Base-by-base conservation (phyloP, 2,113 vertebrate species). In the Lipotes vexillifer region DNA sequence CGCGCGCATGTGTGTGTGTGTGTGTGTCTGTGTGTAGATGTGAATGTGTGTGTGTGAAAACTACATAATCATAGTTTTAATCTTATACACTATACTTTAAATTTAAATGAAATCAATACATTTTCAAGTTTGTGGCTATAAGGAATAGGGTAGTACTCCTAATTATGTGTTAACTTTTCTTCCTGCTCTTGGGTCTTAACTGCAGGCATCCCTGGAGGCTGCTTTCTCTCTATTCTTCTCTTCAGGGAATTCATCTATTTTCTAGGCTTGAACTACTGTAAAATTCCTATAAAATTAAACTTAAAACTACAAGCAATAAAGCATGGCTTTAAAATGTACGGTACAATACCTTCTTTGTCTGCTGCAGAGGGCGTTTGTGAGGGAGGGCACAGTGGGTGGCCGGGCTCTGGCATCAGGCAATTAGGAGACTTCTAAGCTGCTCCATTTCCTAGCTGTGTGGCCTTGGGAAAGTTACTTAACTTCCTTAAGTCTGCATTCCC, bases 261-360 rank as follows among this genome's bases (percentile, higher is more conserved):
- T 87, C 71, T 69, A 86, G 77, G 61, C 66, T 92, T 65, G 66
- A 95, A 84, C 63, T 63, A 78, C 96, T 88, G 57, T 96, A 87
- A 94, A 95, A 95, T 93, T 89, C 72, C 86, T 92, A 69, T 90
- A 84, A 95, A 97, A 97, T 93, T 59, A 96, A 97, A 55, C 92
- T 97, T 78, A 69, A 87, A 83, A 66, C 44, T 69, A 72, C 52
- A 63, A 84, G 97, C 46, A 86, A 83, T 88, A 91, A 86, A 96
- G 87, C 63, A 14, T 29, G 31, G 90, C 44, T 97, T 94, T 89
- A 59, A 72, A 94, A 81, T 38, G 69, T 31, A 8, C 33, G 49
- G 33, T 38, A 97, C 87, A 95, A 97, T 96, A 38, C 38, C 69
- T 87, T 81, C 92, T 97, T 97, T 97, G 97, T 96, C 82, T 92